A percentile compares a stretch with the other conserved stretches of the same genome.
phyloP scores from a whole-genome alignment of 2,113 vertebrate genomes.

The Sylvicapra grimmia region DNA sequence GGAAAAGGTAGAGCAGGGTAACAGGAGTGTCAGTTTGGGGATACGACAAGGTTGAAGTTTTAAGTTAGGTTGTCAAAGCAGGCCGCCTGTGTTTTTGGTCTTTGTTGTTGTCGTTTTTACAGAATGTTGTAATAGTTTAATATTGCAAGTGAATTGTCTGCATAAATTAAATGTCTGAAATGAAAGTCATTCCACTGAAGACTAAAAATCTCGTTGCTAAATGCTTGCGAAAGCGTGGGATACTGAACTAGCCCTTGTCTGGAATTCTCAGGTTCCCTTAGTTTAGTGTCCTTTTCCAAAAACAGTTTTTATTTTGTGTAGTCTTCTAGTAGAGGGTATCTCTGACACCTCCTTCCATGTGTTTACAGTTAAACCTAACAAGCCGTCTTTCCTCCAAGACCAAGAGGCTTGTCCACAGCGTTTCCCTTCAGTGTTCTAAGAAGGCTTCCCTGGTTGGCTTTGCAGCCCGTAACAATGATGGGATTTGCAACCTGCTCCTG shows the following conservation, averaged over 20 bases:
- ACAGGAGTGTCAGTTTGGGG: neutral
- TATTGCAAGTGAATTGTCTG: neutral
- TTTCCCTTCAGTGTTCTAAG: conserved; percentile 37
- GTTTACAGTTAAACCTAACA: conserved; percentile 49
- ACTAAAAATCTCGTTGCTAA: neutral
- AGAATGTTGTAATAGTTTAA: neutral
- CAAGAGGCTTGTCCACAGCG: conserved; percentile 21
- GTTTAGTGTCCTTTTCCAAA: conserved; percentile 44
- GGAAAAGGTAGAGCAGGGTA: neutral
- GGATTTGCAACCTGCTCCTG: neutral
- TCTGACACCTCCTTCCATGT: conserved; percentile 27
- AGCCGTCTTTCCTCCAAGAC: conserved; percentile 10
- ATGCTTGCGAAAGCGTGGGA: neutral
- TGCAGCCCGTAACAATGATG: neutral
- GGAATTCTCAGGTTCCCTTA: conserved; percentile 2
- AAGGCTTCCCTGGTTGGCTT: neutral
- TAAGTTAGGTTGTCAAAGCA: neutral
- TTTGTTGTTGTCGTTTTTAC: neutral
- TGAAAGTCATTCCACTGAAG: neutral
- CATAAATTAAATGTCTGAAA: conserved; percentile 1
- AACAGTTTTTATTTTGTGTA: conserved; percentile 7
- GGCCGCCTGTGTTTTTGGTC: neutral
- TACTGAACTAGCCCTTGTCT: neutral
- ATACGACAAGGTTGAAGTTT: neutral
- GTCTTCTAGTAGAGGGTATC: conserved; percentile 12